Evolutionary conservation across 2,888 invertebrate species (phyloP), one percentile per base, ranked within the genome.

Genomic region (Macrophya annulata): DNA sequence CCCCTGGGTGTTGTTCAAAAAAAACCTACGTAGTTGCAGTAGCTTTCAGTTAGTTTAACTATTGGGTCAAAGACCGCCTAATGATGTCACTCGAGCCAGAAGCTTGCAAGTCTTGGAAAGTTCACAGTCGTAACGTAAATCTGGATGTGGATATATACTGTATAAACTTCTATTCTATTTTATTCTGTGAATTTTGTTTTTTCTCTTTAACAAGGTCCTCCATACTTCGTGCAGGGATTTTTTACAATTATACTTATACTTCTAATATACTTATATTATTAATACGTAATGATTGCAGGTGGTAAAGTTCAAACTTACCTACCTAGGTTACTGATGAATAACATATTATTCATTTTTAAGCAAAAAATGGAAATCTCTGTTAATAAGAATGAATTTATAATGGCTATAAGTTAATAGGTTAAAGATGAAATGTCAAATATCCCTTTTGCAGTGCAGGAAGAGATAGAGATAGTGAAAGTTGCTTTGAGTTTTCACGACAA

Each of bases 401-500:
- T 6, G 37, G 68, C 31, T 37, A 17, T 31, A 37, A 37, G 37
- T 15, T 37, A 10, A 17, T 37, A 68, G 37, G 8, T 17, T 17
- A 17, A 68, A 37, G 17, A 68, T 37, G 68, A 68, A 68, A 37
- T 15, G 5, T 31, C 37, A 17, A 12, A 68, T 68, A 17, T 68
- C 12, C 68, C 37, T 68, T 68, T 37, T 37, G 37, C 37, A 37
- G 37, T 1, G 37, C 17, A 68, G 10, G 37, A 68, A 37, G 31
- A 68, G 17, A 17, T 12, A 1, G 21, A 43, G 40, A n/a, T 55
- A n/a, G 48, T 48, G 21, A 37, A 17, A 55, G 25, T 21, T 77
- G 37, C 51, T 17, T 55, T 74, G 45, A 74, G 43, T 12, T 45
- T 74, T 17, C 40, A 40, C 15, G 21, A 77, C 59, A 62, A 81